Base-by-base conservation (phyloP, 2,797 vertebrate genomes). In the Labeo calbasu region DNA sequence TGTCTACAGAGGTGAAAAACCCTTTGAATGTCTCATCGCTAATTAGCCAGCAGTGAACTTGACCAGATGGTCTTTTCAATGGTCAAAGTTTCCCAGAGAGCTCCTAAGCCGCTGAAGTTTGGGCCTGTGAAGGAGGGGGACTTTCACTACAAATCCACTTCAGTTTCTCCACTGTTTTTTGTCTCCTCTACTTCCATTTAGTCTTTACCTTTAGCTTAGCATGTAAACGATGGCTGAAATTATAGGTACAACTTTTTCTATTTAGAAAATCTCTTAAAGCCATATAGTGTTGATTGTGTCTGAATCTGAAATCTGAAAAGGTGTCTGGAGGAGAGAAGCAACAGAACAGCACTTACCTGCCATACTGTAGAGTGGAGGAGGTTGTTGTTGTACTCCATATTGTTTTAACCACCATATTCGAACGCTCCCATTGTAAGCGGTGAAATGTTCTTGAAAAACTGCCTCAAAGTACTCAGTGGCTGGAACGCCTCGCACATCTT, bases 391-490 rank as follows among this genome's bases (percentile, higher is more conserved):
- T 98, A 97, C 43, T 99, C 97, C 89, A 98, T 94, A 92, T 98
- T 99, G 93, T 97, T 97, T 94, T 98, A 98, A 12, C 97, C 97
- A 0, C 98, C 97, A 0, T 98, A 97, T 91, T 97, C 94, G 0
- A 98, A 98, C 0, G 94, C 91, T 0, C 96, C 97, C 86, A 0
- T 88, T 10, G 0, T 98, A 89, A 0, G 96, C 96, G 4, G 79
- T 86, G 23, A 97, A 96, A 88, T 96, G 98, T 70, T 96, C 95
- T 0, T 91, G 88, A 10, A 97, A 80, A 0, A 97, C 97, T 0
- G 83, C 28, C 28, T 32, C 28, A 19, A 99, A 94, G 89, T 96
- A 95, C 13, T 92, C 86, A 19, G 96, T 90, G 0, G 97, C 95
- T 0, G 93, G 88, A 0, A 87, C 89, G 95, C 94, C 79, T 98